These are phyloP conservation scores for Eurypyga helias DNA, from an alignment of 2,113 vertebrate genomes.

Conservation along the genomic window DNA sequence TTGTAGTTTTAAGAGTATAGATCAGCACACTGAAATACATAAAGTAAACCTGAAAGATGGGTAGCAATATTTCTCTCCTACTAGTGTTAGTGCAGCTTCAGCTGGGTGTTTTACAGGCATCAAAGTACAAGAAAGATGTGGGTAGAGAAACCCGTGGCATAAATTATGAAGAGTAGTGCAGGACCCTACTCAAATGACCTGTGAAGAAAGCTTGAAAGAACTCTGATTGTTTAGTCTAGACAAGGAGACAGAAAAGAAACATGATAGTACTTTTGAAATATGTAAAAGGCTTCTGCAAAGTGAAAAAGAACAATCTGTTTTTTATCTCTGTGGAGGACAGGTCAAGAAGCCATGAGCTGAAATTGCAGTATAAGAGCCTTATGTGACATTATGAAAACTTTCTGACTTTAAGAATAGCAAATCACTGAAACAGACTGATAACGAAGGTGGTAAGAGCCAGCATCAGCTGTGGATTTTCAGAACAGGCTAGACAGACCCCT, in stretches of 20 bases:
- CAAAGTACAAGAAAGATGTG: not conserved
- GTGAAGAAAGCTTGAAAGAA: not conserved
- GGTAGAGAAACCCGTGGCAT: not conserved
- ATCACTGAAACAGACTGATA: not conserved
- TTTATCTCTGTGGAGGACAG: slow-evolving; percentile 8
- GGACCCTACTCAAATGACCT: not conserved
- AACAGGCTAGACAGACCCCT: not conserved
- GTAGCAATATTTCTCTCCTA: not conserved
- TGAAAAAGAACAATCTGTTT: not conserved
- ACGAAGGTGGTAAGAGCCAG: not conserved
- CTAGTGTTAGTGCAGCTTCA: not conserved
- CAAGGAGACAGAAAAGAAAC: slow-evolving; percentile 19
- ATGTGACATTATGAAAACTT: slow-evolving; percentile 16
- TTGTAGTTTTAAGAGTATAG: not conserved
- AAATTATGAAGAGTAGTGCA: not conserved
- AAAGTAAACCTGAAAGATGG: not conserved
- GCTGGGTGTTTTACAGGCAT: not conserved
- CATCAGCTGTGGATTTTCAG: not conserved
- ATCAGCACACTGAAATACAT: not conserved
- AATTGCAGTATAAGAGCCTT: not conserved
- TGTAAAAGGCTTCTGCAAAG: not conserved
- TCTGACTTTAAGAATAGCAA: slow-evolving; percentile 29
- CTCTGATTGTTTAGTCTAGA: not conserved
- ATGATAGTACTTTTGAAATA: not conserved
- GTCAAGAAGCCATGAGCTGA: slow-evolving; percentile 18